phyloP scores from a whole-genome alignment of 2,113 vertebrate species.

The Callipepla squamata region DNA sequence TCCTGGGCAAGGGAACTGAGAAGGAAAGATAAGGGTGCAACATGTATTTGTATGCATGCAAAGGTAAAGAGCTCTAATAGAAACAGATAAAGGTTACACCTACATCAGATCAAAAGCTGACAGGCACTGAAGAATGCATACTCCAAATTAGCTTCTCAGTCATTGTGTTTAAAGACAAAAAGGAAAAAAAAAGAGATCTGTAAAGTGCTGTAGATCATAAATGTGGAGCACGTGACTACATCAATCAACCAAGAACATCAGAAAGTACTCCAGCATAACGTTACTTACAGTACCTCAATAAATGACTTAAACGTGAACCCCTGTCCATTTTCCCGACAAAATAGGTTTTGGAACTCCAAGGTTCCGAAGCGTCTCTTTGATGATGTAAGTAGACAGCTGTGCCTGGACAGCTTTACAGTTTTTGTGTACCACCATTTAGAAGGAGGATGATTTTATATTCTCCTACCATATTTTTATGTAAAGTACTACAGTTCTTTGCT shows the following conservation, averaged over 20 bases:
- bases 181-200: background rate
- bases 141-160: background rate
- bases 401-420: background rate
- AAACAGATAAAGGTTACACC: background rate
- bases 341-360: background rate
- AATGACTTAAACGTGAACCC: background rate
- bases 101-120: background rate
- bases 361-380: background rate
- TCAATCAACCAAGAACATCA: background rate
- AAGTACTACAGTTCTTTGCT: background rate
- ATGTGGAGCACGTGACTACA: background rate
- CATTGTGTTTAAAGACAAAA: background rate
- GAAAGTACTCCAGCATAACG: background rate
- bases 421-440: background rate
- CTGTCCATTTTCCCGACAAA: background rate
- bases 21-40: background rate
- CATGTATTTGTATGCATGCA: fast-evolving
- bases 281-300: background rate
- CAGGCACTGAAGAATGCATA: background rate
- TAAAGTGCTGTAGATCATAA: background rate
- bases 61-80: background rate
- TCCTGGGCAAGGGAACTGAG: background rate
- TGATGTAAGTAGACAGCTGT: background rate
- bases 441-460: background rate
- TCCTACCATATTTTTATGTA: background rate